phyloP scores from a whole-genome alignment of 2,888 invertebrate species.

The Diarsia rubi region DNA sequence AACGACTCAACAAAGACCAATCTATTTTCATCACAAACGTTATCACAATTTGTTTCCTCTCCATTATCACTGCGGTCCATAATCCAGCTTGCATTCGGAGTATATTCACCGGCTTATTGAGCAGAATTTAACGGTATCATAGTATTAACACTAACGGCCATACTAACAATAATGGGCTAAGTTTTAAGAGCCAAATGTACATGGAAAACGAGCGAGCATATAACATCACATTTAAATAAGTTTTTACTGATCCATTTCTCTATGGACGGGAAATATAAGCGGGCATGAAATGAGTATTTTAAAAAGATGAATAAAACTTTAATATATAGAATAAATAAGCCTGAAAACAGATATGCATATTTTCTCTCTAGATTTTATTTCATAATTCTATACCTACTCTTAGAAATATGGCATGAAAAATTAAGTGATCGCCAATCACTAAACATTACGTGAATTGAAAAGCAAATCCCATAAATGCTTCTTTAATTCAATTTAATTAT shows the following conservation, averaged over 20 bases:
- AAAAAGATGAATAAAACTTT: slow-evolving; percentile 10
- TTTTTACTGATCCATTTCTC: slow-evolving; percentile 33
- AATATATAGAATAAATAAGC: slow-evolving; percentile 15
- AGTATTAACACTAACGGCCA: slow-evolving; percentile 34
- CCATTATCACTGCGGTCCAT: slow-evolving; percentile 36
- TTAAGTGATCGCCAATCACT: background rate
- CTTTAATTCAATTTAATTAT: slow-evolving; percentile 13
- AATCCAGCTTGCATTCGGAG: slow-evolving; percentile 45
- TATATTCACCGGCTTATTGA: slow-evolving; percentile 47
- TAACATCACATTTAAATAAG: slow-evolving; percentile 24
- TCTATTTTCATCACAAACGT: slow-evolving; percentile 27
- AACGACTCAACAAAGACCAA: slow-evolving; percentile 26
- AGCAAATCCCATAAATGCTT: background rate
- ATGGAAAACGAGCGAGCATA: slow-evolving; percentile 1
- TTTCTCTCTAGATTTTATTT: slow-evolving; percentile 3
- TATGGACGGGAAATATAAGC: slow-evolving; percentile 12
- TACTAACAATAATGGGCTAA: slow-evolving; percentile 33
- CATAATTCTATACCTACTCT: background rate
- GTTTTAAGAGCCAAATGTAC: slow-evolving; percentile 46
- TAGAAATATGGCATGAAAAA: background rate
- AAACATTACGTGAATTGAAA: background rate
- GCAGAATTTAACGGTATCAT: slow-evolving; percentile 50
- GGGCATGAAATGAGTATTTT: slow-evolving; percentile 10
- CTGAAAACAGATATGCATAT: background rate
- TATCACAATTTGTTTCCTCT: slow-evolving; percentile 33